Percentiles rank a stretch among this genome's conserved stretches.
phyloP scores from a whole-genome alignment of 2,113 vertebrate genomes.

The Sturnus vulgaris region DNA sequence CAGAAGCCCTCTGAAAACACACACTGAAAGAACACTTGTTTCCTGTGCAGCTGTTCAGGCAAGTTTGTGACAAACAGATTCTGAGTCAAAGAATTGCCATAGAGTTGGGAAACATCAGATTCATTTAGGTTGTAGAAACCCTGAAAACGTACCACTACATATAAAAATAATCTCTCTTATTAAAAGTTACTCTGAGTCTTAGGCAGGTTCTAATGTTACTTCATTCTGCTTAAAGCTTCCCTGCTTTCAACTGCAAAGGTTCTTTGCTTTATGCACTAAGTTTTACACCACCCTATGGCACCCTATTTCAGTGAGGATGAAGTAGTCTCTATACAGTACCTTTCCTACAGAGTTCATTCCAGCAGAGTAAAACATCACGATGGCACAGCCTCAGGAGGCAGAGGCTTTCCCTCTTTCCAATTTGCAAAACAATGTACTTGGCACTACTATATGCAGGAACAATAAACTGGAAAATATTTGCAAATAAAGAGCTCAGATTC shows the following conservation, averaged over 20 bases:
- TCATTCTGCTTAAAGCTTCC: background rate
- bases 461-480: background rate
- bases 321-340: background rate
- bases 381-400: background rate
- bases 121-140: background rate
- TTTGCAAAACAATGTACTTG: background rate
- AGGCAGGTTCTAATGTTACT: background rate
- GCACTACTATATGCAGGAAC: background rate
- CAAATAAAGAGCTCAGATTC: background rate
- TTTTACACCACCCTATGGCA: background rate
- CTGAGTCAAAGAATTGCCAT: accelerated
- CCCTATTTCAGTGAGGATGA: background rate
- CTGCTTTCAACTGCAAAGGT: background rate
- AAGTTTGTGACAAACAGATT: background rate
- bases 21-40: background rate
- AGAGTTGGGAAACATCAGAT: background rate
- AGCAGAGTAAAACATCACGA: background rate
- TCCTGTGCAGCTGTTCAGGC: background rate
- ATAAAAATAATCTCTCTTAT: background rate
- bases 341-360: background rate
- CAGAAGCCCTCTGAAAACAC: background rate
- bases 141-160: background rate
- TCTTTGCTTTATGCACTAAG: background rate
- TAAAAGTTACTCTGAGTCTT: background rate
- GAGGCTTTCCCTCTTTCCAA: background rate